Evolutionary conservation across 2,888 invertebrate species (phyloP).

Genomic region (Eucera pruinosa): DNA sequence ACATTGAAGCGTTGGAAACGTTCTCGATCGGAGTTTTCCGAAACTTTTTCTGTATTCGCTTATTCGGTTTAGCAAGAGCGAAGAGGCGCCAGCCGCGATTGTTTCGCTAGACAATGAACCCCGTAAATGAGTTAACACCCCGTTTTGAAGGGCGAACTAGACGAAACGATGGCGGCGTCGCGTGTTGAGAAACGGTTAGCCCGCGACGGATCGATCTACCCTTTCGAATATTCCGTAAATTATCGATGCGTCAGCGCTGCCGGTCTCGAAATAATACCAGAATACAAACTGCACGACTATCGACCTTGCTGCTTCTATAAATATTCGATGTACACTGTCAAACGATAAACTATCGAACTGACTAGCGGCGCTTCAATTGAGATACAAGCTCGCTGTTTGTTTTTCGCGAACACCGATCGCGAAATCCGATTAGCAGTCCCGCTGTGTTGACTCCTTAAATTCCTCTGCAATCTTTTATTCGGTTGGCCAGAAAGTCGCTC

Average conservation of each 20-base stretch:
- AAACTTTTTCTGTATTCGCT: neutral
- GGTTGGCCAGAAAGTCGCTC: no score
- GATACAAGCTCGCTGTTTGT: no score
- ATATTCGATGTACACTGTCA: slow-evolving; percentile 14
- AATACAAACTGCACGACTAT: neutral
- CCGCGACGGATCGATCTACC: neutral
- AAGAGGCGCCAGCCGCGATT: slow-evolving; percentile 16
- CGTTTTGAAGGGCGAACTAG: neutral
- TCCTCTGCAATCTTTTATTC: no score
- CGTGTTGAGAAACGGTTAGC: neutral
- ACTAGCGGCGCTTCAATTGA: no score
- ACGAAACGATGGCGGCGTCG: no score
- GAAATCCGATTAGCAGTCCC: no score
- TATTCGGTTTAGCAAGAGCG: neutral
- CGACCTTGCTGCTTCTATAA: neutral
- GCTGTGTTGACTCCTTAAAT: no score
- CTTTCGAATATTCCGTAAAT: slow-evolving; percentile 2
- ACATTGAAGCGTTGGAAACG: no score
- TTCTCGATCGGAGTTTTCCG: neutral
- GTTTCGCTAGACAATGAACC: slow-evolving; percentile 24
- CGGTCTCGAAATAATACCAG: neutral
- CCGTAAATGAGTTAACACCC: slow-evolving; percentile 23
- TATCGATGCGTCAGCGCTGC: neutral
- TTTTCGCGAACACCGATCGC: no score
- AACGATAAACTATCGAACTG: slow-evolving; percentile 11